A percentile compares a stretch with the other conserved stretches of the same genome.
Evolutionary conservation across 2,113 vertebrate genomes (phyloP).

Genomic region (Petaurus breviceps): DNA sequence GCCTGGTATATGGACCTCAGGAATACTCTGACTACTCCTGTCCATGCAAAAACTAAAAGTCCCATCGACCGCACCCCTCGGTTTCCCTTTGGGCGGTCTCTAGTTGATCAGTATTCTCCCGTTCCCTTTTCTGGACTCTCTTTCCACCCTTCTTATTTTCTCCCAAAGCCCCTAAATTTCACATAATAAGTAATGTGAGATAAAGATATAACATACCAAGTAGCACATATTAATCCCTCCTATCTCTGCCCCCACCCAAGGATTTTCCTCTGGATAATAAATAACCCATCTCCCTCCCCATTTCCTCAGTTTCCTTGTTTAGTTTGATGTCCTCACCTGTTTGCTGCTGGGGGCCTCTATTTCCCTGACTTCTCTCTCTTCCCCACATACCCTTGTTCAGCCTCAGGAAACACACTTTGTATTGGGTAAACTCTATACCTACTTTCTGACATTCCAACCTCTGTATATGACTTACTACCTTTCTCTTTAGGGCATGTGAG

Average conservation of each 20-base stretch:
- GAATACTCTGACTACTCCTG: background rate
- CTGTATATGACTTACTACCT: background rate
- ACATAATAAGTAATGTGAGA: background rate
- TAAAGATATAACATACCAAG: background rate
- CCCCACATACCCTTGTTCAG: background rate
- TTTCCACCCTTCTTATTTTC: background rate
- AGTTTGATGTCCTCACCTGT: background rate
- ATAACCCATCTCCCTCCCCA: background rate
- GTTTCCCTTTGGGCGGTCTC: background rate
- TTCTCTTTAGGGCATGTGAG: background rate
- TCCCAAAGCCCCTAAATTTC: background rate
- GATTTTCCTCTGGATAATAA: background rate
- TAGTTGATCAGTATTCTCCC: no score
- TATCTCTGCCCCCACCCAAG: background rate
- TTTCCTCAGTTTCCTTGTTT: background rate
- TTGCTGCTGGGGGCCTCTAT: background rate
- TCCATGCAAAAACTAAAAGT: background rate
- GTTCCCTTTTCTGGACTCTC: background rate
- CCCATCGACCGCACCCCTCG: background rate
- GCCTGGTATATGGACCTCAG: background rate
- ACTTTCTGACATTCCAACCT: background rate
- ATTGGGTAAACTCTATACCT: background rate
- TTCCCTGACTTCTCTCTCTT: background rate
- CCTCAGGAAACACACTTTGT: background rate
- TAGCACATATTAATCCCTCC: background rate